phyloP scores from a whole-genome alignment of 2,888 invertebrate genomes.

The Nephrotoma flavescens region DNA sequence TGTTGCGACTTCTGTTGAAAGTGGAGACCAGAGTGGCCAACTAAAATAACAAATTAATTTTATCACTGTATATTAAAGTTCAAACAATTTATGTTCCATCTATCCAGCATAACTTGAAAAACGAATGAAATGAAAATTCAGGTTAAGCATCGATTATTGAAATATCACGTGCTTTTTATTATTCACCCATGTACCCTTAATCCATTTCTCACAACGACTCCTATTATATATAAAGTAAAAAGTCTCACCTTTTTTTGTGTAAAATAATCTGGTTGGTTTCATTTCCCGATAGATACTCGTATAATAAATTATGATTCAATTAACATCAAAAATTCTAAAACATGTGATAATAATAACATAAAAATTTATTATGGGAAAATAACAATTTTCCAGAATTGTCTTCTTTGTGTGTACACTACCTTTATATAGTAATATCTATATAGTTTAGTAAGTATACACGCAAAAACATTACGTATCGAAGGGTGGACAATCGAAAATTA shows the following conservation, averaged over 20 bases:
- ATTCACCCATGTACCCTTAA: background rate
- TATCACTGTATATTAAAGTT: background rate
- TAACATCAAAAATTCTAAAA: background rate
- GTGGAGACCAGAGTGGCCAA: too few species aligned
- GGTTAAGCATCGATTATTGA: background rate
- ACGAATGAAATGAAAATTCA: background rate
- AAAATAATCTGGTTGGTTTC: background rate
- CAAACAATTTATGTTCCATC: background rate
- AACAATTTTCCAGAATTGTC: background rate
- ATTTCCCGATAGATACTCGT: background rate
- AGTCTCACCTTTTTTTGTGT: background rate
- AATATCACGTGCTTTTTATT: background rate
- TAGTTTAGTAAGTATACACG: background rate
- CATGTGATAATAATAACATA: background rate
- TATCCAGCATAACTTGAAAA: background rate
- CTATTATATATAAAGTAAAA: background rate
- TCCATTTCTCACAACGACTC: background rate
- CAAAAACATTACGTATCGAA: background rate
- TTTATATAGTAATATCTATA: background rate
- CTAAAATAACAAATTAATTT: too few species aligned
- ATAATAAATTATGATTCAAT: background rate
- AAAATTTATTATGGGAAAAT: background rate
- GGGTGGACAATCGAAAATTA: background rate
- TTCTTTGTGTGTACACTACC: background rate
- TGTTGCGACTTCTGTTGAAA: too few species aligned